Evolutionary conservation across 1,140 invertebrate species (phyloP).

Genomic region (Trinorchestia longiramus): DNA sequence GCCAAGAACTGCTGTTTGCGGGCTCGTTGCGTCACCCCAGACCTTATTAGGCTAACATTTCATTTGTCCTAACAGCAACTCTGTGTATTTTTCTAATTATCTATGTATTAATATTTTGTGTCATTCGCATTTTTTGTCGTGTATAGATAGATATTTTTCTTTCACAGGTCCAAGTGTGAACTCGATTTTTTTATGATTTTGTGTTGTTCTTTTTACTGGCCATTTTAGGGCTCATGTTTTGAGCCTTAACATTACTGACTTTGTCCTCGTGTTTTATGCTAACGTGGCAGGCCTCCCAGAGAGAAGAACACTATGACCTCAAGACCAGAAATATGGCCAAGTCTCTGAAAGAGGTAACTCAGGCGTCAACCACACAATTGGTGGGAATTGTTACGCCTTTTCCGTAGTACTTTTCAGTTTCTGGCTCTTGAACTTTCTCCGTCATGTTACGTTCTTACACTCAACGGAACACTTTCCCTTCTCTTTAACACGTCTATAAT

Average conservation of each 20-base stretch:
- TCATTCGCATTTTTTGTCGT: neutral
- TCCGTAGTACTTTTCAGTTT: neutral
- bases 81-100: neutral
- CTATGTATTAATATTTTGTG: neutral
- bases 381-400: neutral
- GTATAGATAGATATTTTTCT: neutral
- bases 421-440: neutral
- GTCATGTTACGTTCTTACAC: neutral
- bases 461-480: neutral
- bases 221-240: neutral
- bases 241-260: conserved; percentile 35
- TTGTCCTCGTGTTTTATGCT: conserved; percentile 55
- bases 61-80: conserved; percentile 37
- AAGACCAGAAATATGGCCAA: conserved; percentile 92
- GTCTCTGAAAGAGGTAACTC: conserved; percentile 91
- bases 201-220: neutral
- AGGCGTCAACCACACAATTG: neutral
- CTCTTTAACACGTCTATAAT: neutral
- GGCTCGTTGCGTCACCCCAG: neutral
- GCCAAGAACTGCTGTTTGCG: neutral
- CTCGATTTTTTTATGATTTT: neutral
- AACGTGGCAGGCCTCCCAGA: conserved; percentile 86
- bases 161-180: neutral
- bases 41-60: neutral
- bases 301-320: conserved; percentile 94